Evolutionary conservation across 2,888 invertebrate species (phyloP).

Genomic region (Papilio demoleus): DNA sequence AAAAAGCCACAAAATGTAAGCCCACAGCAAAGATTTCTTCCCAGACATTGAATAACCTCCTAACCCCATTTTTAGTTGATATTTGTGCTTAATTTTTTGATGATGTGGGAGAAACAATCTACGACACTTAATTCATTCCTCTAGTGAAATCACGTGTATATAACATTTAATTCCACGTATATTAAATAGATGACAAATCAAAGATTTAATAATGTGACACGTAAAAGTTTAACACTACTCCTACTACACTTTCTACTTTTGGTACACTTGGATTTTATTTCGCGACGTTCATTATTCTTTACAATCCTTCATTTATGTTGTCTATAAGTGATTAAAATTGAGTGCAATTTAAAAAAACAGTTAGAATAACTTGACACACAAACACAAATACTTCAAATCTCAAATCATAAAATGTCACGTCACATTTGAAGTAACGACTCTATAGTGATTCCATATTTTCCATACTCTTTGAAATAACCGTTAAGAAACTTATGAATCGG

Average conservation of each 20-base stretch:
- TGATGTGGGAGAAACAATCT: not conserved
- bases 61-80: conserved; percentile 49
- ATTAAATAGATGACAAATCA: conserved; percentile 16
- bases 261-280: not conserved
- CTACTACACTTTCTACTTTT: not conserved
- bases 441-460: not conserved
- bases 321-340: not conserved
- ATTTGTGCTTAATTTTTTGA: not conserved
- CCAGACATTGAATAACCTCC: conserved; percentile 50
- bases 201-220: conserved; percentile 17
- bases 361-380: conserved; percentile 22
- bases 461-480: too few species aligned
- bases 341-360: conserved; percentile 3
- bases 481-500: too few species aligned
- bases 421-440: conserved; percentile 6
- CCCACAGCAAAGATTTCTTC: conserved; percentile 85
- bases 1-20: conserved; percentile 94
- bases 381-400: not conserved
- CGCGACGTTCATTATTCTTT: not conserved
- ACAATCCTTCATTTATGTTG: conserved; percentile 6
- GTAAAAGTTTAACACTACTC: conserved; percentile 13
- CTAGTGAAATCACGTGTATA: not conserved
- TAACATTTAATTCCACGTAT: not conserved
- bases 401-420: conserved; percentile 13
- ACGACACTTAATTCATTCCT: not conserved